phyloP scores from a whole-genome alignment of 2,797 vertebrate genomes.

The Sibirionetta formosa region DNA sequence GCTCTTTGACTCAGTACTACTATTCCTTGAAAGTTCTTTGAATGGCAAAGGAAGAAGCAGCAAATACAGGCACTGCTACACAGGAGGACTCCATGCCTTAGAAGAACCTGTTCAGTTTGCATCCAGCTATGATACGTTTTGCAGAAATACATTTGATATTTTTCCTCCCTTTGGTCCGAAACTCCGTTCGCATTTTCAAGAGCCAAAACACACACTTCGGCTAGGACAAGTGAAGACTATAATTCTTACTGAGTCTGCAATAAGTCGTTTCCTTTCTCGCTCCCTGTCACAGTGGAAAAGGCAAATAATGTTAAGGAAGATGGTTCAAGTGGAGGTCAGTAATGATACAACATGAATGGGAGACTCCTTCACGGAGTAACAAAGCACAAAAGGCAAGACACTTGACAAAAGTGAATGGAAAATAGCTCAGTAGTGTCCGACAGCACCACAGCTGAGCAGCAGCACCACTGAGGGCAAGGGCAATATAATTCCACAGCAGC shows the following conservation, averaged over 20 bases:
- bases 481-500: background rate
- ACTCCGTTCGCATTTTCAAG: slow-evolving; percentile 9
- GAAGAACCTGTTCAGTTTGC: background rate
- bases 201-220: slow-evolving; percentile 57
- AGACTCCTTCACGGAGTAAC: background rate
- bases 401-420: background rate
- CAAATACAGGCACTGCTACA: background rate
- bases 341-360: slow-evolving; percentile 11
- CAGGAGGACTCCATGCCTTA: background rate
- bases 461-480: background rate
- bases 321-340: slow-evolving; percentile 50
- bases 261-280: slow-evolving; percentile 2
- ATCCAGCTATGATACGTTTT: slow-evolving; percentile 13
- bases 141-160: slow-evolving; percentile 50
- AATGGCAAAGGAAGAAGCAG: background rate
- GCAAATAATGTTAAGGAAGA: slow-evolving; percentile 39
- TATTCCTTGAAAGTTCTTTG: background rate
- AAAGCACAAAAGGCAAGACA: slow-evolving; percentile 18
- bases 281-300: slow-evolving; percentile 47
- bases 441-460: background rate
- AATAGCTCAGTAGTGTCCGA: background rate
- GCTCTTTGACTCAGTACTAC: background rate
- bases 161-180: slow-evolving; percentile 23
- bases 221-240: slow-evolving; percentile 12
- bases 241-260: slow-evolving; percentile 39